Percentiles rank a stretch among this genome's conserved stretches.
These are phyloP conservation scores for Acyrthosiphon pisum DNA, from an alignment of 1,140 invertebrate genomes.

Conservation along the genomic window DNA sequence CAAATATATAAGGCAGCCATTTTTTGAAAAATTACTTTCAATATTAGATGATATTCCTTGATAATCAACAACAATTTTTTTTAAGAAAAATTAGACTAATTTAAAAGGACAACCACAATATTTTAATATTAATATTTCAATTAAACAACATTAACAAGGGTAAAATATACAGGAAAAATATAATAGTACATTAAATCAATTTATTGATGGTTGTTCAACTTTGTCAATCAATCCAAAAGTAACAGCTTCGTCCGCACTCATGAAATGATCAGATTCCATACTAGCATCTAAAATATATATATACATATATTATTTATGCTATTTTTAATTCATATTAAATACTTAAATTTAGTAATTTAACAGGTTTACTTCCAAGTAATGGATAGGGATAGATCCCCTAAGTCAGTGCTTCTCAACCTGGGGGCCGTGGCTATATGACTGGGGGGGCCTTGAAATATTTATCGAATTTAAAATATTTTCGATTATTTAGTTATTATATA, in stretches of 20 bases:
- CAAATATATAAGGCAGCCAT: neutral
- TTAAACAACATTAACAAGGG: neutral
- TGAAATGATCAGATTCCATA: slow-evolving; percentile 96
- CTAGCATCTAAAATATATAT: slow-evolving; percentile 68
- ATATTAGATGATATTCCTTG: neutral
- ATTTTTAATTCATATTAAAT: neutral
- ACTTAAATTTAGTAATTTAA: neutral
- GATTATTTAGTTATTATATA: too few species aligned
- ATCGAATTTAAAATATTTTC: too few species aligned
- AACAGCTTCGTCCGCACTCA: slow-evolving; percentile 89
- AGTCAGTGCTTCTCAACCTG: too few species aligned
- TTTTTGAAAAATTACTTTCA: neutral
- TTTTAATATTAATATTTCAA: slow-evolving; percentile 19
- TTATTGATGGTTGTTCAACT: slow-evolving; percentile 43
- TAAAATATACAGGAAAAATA: neutral
- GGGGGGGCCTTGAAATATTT: too few species aligned
- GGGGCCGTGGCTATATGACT: too few species aligned
- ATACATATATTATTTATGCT: neutral
- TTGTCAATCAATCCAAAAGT: slow-evolving; percentile 96
- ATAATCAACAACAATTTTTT: neutral
- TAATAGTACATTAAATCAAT: neutral
- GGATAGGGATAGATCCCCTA: too few species aligned
- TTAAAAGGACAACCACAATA: neutral
- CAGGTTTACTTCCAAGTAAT: neutral
- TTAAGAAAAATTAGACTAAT: neutral